These are phyloP conservation scores for Microtus oregoni DNA, from an alignment of 2,113 vertebrate genomes.

Conservation along the genomic window DNA sequence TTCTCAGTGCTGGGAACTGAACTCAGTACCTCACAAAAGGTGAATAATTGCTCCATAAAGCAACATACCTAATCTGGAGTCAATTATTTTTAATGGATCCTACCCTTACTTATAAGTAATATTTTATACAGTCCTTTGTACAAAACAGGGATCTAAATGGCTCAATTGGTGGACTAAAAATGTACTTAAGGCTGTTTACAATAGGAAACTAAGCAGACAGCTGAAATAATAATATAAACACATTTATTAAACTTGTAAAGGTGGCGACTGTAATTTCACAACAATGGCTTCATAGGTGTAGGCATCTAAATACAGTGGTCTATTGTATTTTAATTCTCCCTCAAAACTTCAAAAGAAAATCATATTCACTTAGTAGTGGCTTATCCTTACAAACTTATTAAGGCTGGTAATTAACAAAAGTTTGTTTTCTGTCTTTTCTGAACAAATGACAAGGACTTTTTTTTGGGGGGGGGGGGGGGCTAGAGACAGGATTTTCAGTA, in stretches of 20 bases:
- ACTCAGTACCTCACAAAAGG: neutral
- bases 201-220: conserved; percentile 35
- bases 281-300: neutral
- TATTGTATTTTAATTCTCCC: neutral
- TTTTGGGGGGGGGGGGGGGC: no score
- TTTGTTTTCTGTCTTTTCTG: conserved; percentile 30
- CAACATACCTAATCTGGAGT: neutral
- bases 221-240: neutral
- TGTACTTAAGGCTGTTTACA: conserved; percentile 31
- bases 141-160: neutral
- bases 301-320: neutral
- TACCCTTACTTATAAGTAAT: neutral
- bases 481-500: no score
- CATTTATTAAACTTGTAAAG: neutral
- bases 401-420: neutral
- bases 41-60: neutral
- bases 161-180: neutral
- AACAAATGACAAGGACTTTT: conserved; percentile 20
- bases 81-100: neutral
- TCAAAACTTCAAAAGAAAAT: conserved; percentile 48
- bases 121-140: neutral
- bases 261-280: neutral
- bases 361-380: neutral
- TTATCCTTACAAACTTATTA: conserved; percentile 27
- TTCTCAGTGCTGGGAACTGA: neutral